These are phyloP conservation scores for Diaprepes abbreviatus DNA, from an alignment of 2,888 invertebrate species.

Conservation along the genomic window DNA sequence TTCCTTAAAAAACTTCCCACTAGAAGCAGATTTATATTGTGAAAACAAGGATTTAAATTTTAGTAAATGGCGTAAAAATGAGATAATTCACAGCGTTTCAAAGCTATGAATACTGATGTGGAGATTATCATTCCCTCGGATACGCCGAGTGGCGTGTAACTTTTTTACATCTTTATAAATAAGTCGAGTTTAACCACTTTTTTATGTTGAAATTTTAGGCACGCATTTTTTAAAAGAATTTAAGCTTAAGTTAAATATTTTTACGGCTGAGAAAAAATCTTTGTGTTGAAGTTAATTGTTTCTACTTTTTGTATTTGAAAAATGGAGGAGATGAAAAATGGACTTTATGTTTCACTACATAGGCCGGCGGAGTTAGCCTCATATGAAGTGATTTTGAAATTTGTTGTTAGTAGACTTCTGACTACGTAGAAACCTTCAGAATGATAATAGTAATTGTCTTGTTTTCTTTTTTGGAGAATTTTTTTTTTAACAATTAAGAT, in stretches of 20 bases:
- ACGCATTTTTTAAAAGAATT: background rate
- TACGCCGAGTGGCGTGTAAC: conserved; percentile 46
- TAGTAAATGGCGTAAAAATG: conserved; percentile 49
- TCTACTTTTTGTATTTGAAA: no score
- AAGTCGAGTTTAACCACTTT: conserved; percentile 8
- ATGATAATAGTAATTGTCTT: no score
- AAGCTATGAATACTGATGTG: conserved; percentile 57
- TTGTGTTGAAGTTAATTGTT: background rate
- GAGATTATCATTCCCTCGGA: conserved; percentile 53
- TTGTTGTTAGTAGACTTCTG: no score
- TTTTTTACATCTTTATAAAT: conserved; percentile 26
- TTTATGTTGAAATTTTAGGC: conserved; percentile 4
- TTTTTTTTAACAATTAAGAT: no score
- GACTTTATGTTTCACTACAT: no score
- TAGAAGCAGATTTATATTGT: conserved; percentile 31
- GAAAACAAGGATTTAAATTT: conserved; percentile 38
- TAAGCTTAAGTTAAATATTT: background rate
- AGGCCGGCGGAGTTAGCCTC: no score
- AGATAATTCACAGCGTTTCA: conserved; percentile 53
- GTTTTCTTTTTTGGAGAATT: no score
- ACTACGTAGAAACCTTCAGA: no score
- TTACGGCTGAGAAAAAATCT: background rate
- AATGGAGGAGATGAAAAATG: no score
- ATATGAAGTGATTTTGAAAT: no score
- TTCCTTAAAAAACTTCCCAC: background rate